phyloP scores from a whole-genome alignment of 2,888 invertebrate species.

The Eupeodes latifasciatus region DNA sequence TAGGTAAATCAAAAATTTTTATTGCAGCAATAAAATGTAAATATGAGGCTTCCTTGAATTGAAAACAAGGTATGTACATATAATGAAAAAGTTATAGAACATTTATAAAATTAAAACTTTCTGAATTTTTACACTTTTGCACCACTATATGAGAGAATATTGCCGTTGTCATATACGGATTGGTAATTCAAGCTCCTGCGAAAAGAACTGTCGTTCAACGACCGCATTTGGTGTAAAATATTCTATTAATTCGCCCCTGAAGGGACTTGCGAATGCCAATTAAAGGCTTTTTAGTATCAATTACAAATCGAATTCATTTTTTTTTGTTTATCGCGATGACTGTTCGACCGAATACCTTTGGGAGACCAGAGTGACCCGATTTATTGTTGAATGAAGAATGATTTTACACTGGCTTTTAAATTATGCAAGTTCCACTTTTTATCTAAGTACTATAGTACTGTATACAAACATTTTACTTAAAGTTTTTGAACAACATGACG shows the following conservation, averaged over 20 bases:
- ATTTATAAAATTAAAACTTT: too few relatives aligned
- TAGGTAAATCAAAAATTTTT: too few relatives aligned
- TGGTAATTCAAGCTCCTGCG: slow-evolving; percentile 42
- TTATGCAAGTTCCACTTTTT: slow-evolving; percentile 28
- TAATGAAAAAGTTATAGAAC: too few relatives aligned
- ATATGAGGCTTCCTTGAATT: too few relatives aligned
- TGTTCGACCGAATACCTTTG: slow-evolving; percentile 53
- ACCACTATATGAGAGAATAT: slow-evolving; percentile 35
- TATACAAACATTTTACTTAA: too few relatives aligned
- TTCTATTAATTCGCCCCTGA: slow-evolving; percentile 77
- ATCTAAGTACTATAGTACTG: not conserved
- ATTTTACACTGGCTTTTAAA: slow-evolving; percentile 9
- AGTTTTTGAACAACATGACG: too few relatives aligned
- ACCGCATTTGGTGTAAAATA: slow-evolving; percentile 76
- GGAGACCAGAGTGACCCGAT: slow-evolving; percentile 56
- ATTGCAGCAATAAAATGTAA: too few relatives aligned
- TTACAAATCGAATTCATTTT: slow-evolving; percentile 83
- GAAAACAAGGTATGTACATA: too few relatives aligned
- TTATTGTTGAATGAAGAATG: slow-evolving; percentile 46
- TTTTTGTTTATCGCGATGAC: slow-evolving; percentile 43
- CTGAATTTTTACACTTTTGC: too few relatives aligned
- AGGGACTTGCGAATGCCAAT: slow-evolving; percentile 81
- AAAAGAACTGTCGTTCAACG: slow-evolving; percentile 52
- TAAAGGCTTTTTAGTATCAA: slow-evolving; percentile 85
- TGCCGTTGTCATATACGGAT: slow-evolving; percentile 14